phyloP scores from a whole-genome alignment of 2,113 vertebrate genomes.

The human (Homo sapiens) region DNA sequence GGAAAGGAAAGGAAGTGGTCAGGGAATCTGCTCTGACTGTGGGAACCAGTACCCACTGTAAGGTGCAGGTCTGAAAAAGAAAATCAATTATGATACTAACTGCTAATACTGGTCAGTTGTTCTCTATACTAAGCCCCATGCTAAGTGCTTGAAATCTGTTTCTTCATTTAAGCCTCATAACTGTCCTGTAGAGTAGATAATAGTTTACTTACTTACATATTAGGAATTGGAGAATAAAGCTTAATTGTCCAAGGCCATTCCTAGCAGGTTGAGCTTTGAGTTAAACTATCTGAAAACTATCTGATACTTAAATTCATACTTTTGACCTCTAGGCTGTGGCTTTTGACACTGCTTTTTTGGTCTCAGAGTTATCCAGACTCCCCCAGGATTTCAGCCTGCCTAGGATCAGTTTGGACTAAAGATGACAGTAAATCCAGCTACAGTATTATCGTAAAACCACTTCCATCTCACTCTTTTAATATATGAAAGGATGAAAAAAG shows the following conservation, averaged over 20 bases:
- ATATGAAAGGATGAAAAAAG: neutral
- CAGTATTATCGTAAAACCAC: neutral
- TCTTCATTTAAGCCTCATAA: neutral
- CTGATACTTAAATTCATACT: neutral
- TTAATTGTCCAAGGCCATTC: neutral
- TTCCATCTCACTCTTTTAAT: neutral
- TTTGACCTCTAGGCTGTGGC: neutral
- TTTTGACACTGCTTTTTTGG: neutral
- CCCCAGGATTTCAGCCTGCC: neutral
- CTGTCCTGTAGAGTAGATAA: neutral
- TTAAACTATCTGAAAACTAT: neutral
- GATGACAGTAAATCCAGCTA: neutral
- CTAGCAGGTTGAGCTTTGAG: neutral
- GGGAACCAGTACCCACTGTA: neutral
- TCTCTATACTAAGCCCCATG: neutral
- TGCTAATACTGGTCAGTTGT: neutral
- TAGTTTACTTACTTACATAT: neutral
- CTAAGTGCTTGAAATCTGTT: neutral
- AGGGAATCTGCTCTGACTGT: neutral
- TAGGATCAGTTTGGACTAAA: neutral
- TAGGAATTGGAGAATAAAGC: neutral
- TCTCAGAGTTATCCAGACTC: neutral
- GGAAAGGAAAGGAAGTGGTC: neutral
- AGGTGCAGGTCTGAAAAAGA: neutral
- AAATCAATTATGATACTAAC: neutral